A percentile compares a stretch with the other conserved stretches of the same genome.
Conservation (phyloP, 2,113 vertebrate species). For the Albula goreensis region DNA sequence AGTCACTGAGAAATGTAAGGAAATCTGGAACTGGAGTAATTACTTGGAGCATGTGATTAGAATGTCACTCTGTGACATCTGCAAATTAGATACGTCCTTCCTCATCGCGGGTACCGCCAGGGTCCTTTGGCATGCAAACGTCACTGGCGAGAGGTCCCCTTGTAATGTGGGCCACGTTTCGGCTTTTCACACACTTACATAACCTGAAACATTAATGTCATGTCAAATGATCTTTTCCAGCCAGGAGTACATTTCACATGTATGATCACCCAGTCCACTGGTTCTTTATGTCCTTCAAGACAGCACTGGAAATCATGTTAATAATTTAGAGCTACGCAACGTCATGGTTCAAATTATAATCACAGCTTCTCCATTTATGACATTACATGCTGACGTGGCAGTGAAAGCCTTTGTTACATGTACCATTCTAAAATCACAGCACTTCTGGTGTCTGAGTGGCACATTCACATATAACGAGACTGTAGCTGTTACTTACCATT, state of each 20-base stretch:
- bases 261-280: not conserved
- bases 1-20: conserved; percentile 52
- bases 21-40: conserved; percentile 68
- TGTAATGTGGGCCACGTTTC: not conserved
- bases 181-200: not conserved
- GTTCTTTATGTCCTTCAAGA: not conserved
- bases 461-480: not conserved
- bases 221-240: not conserved
- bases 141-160: not conserved
- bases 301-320: not conserved
- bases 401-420: not conserved
- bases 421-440: not conserved
- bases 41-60: conserved; percentile 71
- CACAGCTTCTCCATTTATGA: not conserved
- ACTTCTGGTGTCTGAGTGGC: not conserved
- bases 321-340: not conserved
- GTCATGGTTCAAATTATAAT: not conserved
- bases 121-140: not conserved
- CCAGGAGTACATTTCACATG: not conserved
- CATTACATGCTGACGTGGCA: not conserved
- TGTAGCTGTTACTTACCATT: too few relatives aligned
- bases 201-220: not conserved
- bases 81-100: conserved; percentile 70
- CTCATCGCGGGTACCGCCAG: conserved; percentile 46
- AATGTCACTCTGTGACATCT: conserved; percentile 70